Conservation (phyloP, 2,888 invertebrate genomes). For the Therioaphis trifolii region DNA sequence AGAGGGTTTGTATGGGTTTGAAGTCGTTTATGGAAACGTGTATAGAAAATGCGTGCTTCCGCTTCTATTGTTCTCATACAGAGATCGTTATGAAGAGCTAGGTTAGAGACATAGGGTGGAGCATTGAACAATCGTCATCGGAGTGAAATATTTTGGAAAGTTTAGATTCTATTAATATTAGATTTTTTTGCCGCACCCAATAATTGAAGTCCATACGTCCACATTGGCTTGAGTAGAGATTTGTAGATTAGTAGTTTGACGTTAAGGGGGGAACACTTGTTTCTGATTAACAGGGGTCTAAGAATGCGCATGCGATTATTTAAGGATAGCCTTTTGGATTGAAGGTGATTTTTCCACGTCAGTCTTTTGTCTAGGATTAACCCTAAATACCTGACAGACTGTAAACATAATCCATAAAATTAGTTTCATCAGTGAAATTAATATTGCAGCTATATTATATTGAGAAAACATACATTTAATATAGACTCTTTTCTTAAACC, state of each 20-base stretch:
- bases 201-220: slow-evolving; percentile 20
- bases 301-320: no score
- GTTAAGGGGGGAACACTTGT: no score
- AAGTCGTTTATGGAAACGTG: not conserved
- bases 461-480: no score
- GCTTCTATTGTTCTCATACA: not conserved
- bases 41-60: slow-evolving; percentile 8
- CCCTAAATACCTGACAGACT: not conserved
- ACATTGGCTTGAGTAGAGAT: no score
- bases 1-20: not conserved
- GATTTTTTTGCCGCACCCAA: slow-evolving; percentile 32
- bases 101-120: slow-evolving; percentile 11
- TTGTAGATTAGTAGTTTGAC: no score
- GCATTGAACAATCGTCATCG: slow-evolving; percentile 14
- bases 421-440: no score
- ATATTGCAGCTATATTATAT: no score
- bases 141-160: slow-evolving; percentile 15
- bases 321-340: no score
- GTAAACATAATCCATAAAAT: no score
- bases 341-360: no score
- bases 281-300: no score
- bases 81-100: not conserved
- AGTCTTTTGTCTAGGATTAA: not conserved
- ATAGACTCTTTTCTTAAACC: no score
- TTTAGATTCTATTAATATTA: slow-evolving; percentile 10